Evolutionary conservation across 2,888 invertebrate species (phyloP).

Genomic region (Microplitis manilae): DNA sequence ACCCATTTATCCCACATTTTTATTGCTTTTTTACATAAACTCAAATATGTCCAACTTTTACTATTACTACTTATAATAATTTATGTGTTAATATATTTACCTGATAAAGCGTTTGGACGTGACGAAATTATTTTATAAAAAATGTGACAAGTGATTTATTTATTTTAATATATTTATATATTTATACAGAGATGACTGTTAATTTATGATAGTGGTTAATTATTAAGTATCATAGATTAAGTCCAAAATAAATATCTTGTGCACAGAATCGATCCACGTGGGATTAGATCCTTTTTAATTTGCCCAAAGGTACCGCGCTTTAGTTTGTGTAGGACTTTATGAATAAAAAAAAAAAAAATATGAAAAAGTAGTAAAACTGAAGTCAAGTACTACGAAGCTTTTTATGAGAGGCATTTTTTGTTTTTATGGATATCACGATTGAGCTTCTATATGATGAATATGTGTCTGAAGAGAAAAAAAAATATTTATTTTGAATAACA

Average conservation of each 20-base stretch:
- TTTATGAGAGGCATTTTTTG: constrained; percentile 9
- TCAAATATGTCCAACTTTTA: too few species aligned
- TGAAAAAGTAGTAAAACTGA: not conserved
- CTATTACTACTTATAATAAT: too few species aligned
- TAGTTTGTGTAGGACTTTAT: not conserved
- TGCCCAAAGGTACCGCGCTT: constrained; percentile 5
- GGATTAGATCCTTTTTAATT: constrained; percentile 33
- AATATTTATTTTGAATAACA: not conserved
- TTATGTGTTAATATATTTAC: not conserved
- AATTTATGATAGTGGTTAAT: too few species aligned
- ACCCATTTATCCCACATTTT: not conserved
- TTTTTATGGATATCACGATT: not conserved
- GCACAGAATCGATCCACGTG: constrained; percentile 32
- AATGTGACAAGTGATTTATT: not conserved
- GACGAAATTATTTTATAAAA: not conserved
- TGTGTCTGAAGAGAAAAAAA: not conserved
- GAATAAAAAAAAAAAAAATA: not conserved
- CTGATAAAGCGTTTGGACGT: not conserved
- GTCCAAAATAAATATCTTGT: not conserved
- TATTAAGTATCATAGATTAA: not conserved
- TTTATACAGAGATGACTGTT: too few species aligned
- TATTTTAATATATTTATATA: not conserved
- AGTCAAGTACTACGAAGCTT: constrained; percentile 25
- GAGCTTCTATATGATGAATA: not conserved
- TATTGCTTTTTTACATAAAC: not conserved